A percentile compares a stretch with the other conserved stretches of the same genome.
phyloP scores from a whole-genome alignment of 2,113 vertebrate species.

The Trematomus loennbergii region DNA sequence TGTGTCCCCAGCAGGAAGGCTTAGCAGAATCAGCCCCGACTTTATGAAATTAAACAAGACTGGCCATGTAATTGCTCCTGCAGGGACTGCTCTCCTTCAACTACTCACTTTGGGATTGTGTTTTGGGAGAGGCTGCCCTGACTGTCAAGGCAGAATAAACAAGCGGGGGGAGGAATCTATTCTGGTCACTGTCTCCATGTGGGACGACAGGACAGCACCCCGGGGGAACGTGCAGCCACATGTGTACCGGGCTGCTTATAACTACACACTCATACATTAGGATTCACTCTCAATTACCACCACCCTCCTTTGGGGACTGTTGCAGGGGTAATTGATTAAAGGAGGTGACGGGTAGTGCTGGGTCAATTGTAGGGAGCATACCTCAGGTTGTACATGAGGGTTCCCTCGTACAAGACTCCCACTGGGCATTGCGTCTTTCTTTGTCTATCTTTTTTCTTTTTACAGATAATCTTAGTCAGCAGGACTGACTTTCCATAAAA shows the following conservation, averaged over 20 bases:
- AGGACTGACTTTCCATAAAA: background rate
- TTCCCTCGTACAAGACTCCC: background rate
- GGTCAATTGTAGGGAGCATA: slow-evolving; percentile 30
- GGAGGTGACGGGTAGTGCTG: slow-evolving; percentile 40
- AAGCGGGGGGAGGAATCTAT: slow-evolving; percentile 17
- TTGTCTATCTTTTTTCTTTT: background rate
- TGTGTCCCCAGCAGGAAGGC: background rate
- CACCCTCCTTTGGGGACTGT: background rate
- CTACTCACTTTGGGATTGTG: slow-evolving; percentile 50
- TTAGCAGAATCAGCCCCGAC: slow-evolving; percentile 16
- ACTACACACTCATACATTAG: background rate
- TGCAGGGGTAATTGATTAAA: slow-evolving; percentile 34
- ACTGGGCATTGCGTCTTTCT: background rate
- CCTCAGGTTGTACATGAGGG: slow-evolving; percentile 13
- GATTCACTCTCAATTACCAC: background rate
- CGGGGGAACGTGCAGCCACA: slow-evolving; percentile 39
- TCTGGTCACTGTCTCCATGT: slow-evolving; percentile 21
- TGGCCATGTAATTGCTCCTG: slow-evolving; percentile 57
- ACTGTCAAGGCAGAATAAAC: slow-evolving; percentile 29
- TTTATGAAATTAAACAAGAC: slow-evolving; percentile 59
- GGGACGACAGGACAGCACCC: slow-evolving; percentile 18
- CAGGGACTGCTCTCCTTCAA: slow-evolving; percentile 53
- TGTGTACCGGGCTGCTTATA: slow-evolving; percentile 30
- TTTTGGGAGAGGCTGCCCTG: slow-evolving; percentile 28
- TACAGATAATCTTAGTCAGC: background rate